phyloP scores from a whole-genome alignment of 2,797 vertebrate species.

The Sebastes elongatus region DNA sequence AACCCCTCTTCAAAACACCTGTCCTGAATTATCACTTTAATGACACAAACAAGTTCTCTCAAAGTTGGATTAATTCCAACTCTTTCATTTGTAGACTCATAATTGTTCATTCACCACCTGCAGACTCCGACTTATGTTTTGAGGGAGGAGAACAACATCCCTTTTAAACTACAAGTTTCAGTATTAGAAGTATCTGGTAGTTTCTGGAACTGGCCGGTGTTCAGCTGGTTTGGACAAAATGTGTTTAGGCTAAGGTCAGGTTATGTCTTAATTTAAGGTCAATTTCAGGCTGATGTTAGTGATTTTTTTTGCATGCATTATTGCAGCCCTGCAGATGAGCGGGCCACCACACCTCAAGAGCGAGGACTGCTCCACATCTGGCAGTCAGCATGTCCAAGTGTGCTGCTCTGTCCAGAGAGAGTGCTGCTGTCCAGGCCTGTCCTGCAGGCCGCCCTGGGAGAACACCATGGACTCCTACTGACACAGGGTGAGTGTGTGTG shows the following conservation, averaged over 20 bases:
- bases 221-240: not conserved
- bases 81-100: not conserved
- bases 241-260: not conserved
- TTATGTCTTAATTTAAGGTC: not conserved
- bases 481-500: slow-evolving; percentile 83
- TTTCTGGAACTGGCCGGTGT: not conserved
- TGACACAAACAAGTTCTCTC: not conserved
- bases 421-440: slow-evolving; percentile 87
- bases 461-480: slow-evolving; percentile 90
- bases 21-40: too few relatives aligned
- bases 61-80: not conserved
- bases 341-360: slow-evolving; percentile 76
- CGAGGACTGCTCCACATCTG: slow-evolving; percentile 90
- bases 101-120: not conserved
- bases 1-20: too few relatives aligned
- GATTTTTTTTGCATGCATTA: not conserved
- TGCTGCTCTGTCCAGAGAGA: slow-evolving; percentile 83
- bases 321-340: slow-evolving; percentile 75
- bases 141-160: not conserved
- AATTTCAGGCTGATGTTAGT: not conserved
- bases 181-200: not conserved
- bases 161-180: not conserved
- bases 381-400: slow-evolving; percentile 81
- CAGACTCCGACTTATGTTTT: slow-evolving; percentile 2
- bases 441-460: slow-evolving; percentile 89